phyloP scores from a whole-genome alignment of 2,888 invertebrate genomes.

The Hirtodrosophila duncani region DNA sequence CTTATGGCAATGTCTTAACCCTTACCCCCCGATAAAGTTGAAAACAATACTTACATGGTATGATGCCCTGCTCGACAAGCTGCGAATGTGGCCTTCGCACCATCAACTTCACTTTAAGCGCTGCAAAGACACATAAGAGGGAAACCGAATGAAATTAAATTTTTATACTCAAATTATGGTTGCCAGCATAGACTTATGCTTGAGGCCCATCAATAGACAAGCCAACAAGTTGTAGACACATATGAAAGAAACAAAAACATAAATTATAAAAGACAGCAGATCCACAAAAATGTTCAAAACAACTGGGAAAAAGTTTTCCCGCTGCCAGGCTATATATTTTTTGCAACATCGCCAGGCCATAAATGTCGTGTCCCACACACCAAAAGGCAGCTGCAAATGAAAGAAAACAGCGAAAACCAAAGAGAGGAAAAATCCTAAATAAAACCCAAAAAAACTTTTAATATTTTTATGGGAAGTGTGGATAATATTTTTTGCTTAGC shows the following conservation, averaged over 20 bases:
- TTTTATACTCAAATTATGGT: too few species aligned
- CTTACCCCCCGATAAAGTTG: conserved; percentile 10
- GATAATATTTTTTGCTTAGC: conserved; percentile 29
- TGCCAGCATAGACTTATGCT: neutral
- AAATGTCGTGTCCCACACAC: conserved; percentile 55
- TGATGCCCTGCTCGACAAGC: conserved; percentile 97
- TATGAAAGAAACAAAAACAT: conserved; percentile 36
- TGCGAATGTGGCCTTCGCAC: conserved; percentile 95
- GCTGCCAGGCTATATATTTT: conserved; percentile 24
- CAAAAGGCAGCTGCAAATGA: conserved; percentile 61
- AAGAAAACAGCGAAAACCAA: conserved; percentile 22
- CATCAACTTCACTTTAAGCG: conserved; percentile 97
- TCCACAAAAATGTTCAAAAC: too few species aligned
- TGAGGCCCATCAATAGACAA: neutral
- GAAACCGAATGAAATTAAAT: neutral
- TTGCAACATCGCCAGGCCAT: conserved; percentile 57
- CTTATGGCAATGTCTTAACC: too few species aligned
- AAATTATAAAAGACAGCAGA: conserved; percentile 40
- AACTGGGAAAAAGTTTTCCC: conserved; percentile 53
- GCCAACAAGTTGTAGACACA: conserved; percentile 33
- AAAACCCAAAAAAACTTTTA: conserved; percentile 43
- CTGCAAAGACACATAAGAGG: conserved; percentile 80
- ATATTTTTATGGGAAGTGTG: conserved; percentile 61
- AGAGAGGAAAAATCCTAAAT: conserved; percentile 2
- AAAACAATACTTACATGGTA: conserved; percentile 92